Base-by-base conservation (phyloP, 2,888 invertebrate genomes). In the Scaptomyza reducta region DNA sequence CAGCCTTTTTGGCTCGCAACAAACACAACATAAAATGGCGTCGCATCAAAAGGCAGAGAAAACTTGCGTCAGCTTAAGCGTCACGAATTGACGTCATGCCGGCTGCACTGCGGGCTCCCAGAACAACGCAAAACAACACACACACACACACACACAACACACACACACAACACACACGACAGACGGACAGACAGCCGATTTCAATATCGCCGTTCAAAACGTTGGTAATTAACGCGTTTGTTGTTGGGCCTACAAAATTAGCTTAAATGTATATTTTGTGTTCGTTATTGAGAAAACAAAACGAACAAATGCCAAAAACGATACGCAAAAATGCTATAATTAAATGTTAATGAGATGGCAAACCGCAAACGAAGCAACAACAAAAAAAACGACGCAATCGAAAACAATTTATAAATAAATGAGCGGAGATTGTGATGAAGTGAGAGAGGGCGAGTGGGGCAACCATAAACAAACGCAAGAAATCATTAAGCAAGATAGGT, bases 321-420 rank as follows among this genome's bases (percentile, higher is more conserved):
- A 55, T 53, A 64, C 74, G 74, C 73, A 58, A 74, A 74, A 59
- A 61, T 47, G 60, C 73, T 73, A 73, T 63, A 69, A 73, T 73
- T 74, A 69, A 74, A 61, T 64, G 47, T 66, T 58, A 66, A 73
- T 64, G 64, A 60, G 50, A 64, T 55, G 13, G 44, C 63, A 38
- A 35, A 25, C 41, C 47, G 50, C 29, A 41, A 27, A 22, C 49
- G 51, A 27, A 11, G 50, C 54, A 29, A 18, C 22, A 33, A 35
- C n/a, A 18, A 41, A 35, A 35, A 18, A 41, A 27, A 27, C 46
- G 46, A 40, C 50, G 54, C 47, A 35, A 53, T 49, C 42, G 54
- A 55, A 77, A 56, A 45, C 64, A 64, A 63, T 74, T 75, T 73
- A 76, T 78, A 78, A 76, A 84, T 74, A 81, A 78, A 80, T 75